These are phyloP conservation scores for Silurus glanis DNA, from an alignment of 2,113 vertebrate genomes.

Conservation along the genomic window DNA sequence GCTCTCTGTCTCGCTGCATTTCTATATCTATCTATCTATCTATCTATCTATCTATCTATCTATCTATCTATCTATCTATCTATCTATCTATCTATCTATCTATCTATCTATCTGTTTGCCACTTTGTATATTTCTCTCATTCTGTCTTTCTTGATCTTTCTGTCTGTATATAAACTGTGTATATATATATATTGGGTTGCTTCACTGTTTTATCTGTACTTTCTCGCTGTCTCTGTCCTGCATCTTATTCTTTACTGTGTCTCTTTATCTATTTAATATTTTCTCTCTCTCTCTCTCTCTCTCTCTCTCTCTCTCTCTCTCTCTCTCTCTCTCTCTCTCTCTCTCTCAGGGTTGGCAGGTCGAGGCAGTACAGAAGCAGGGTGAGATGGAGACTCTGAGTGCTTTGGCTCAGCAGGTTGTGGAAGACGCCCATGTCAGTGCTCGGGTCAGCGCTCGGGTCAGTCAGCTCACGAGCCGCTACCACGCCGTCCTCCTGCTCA, in stretches of 20 bases:
- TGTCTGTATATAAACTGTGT: too few species aligned
- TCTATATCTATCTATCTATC: too few species aligned
- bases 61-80: neutral
- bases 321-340: neutral
- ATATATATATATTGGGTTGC: too few species aligned
- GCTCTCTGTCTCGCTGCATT: neutral
- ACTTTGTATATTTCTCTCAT: too few species aligned
- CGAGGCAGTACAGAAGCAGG: conserved; percentile 77
- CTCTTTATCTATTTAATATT: neutral
- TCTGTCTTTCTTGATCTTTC: neutral
- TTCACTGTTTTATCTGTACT: neutral
- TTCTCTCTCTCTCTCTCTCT: neutral
- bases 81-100: neutral
- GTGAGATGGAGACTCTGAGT: conserved; percentile 88
- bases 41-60: neutral
- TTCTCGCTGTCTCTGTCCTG: neutral
- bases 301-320: neutral
- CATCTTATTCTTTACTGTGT: too few species aligned
- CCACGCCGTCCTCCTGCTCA: conserved; percentile 85
- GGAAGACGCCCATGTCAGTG: conserved; percentile 83
- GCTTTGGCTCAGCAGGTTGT: conserved; percentile 87
- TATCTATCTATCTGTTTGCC: neutral
- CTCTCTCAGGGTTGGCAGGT: conserved; percentile 82
- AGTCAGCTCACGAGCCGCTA: conserved; percentile 87
- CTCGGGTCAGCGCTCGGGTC: conserved; percentile 81